These are phyloP conservation scores for Contarinia nasturtii DNA, from an alignment of 1,140 invertebrate genomes.

Conservation along the genomic window DNA sequence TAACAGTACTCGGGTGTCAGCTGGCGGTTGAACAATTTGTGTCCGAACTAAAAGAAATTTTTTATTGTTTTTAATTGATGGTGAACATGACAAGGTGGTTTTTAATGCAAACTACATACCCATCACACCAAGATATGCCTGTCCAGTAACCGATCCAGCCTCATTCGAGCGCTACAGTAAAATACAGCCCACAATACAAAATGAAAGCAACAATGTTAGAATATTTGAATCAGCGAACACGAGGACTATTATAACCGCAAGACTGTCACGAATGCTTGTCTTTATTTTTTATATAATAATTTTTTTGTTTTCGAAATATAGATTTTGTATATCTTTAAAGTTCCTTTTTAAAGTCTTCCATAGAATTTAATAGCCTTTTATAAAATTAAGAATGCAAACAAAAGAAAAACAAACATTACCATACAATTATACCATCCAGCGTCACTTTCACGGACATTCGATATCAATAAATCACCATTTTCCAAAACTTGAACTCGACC, in stretches of 20 bases:
- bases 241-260: too few species aligned
- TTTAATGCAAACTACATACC: slow-evolving; percentile 34
- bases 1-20: slow-evolving; percentile 70
- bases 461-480: slow-evolving; percentile 67
- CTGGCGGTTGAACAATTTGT: slow-evolving; percentile 79
- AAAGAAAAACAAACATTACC: too few species aligned
- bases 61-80: neutral
- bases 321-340: too few species aligned
- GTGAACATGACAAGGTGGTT: neutral
- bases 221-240: too few species aligned
- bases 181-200: too few species aligned
- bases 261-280: too few species aligned
- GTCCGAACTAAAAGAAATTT: slow-evolving; percentile 51
- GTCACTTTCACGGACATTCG: slow-evolving; percentile 62
- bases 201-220: too few species aligned
- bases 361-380: too few species aligned
- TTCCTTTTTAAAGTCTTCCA: too few species aligned
- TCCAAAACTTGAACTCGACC: slow-evolving; percentile 68
- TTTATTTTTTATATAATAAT: too few species aligned
- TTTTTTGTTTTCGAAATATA: too few species aligned
- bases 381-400: too few species aligned
- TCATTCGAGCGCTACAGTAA: slow-evolving; percentile 73
- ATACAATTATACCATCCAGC: slow-evolving; percentile 78
- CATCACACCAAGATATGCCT: slow-evolving; percentile 61
- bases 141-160: slow-evolving; percentile 63